These are phyloP conservation scores for Frankliniella intonsa DNA, from an alignment of 2,888 invertebrate species.

Conservation along the genomic window DNA sequence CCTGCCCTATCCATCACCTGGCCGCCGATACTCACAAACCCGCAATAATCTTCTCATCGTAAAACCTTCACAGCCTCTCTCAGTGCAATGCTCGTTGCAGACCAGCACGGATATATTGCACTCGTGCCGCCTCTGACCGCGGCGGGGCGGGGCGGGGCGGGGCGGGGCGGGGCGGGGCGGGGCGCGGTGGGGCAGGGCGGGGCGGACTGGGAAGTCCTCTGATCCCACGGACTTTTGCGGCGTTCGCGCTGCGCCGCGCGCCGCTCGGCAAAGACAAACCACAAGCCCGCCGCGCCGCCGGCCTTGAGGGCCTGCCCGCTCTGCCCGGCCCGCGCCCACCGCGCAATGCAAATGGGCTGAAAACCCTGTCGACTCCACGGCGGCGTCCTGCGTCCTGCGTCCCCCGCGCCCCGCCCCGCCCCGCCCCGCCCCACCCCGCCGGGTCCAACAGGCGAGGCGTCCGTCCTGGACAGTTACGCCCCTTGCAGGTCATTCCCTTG, in stretches of 20 bases:
- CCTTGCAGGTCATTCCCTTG: neutral
- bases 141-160: neutral
- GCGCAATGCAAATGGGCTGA: no score
- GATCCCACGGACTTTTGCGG: no score
- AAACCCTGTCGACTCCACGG: neutral
- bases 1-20: neutral
- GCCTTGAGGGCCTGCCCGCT: no score
- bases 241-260: no score
- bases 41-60: neutral
- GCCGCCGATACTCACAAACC: neutral
- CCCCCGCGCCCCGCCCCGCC: neutral
- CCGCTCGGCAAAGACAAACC: no score
- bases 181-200: neutral
- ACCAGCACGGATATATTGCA: neutral
- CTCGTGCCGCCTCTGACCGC: neutral
- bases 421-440: neutral
- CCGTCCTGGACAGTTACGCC: no score
- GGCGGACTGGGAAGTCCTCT: neutral
- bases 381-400: neutral
- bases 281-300: no score
- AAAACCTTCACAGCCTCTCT: neutral
- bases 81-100: neutral
- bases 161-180: neutral
- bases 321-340: no score
- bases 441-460: no score